Percentiles rank a stretch among this genome's conserved stretches.
These are phyloP conservation scores for Panagrolaimus sp. DNA, from an alignment of 1,140 invertebrate species.

Conservation along the genomic window DNA sequence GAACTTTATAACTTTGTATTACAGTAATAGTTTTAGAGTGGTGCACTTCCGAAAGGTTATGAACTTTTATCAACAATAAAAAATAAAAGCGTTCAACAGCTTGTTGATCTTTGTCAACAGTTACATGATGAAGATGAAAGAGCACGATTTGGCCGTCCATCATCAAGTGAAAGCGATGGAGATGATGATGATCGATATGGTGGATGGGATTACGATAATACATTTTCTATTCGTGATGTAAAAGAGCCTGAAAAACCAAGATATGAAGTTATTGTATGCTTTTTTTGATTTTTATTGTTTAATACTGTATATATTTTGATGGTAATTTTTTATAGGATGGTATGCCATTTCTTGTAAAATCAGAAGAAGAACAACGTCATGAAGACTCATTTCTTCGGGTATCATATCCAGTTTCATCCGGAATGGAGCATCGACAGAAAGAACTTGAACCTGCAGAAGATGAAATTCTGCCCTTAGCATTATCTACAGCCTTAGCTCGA, in stretches of 20 bases:
- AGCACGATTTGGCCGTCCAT: not conserved
- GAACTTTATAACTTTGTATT: not conserved
- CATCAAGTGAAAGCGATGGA: not conserved
- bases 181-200: not conserved
- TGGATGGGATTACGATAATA: conserved; percentile 5
- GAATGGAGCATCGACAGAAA: not conserved
- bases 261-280: too few relatives aligned
- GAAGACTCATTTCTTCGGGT: not conserved
- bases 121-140: conserved; percentile 11
- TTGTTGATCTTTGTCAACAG: not conserved
- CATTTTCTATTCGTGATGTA: not conserved
- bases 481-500: not conserved
- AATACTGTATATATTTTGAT: too few relatives aligned
- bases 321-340: not conserved
- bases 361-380: not conserved
- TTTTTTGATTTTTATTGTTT: too few relatives aligned
- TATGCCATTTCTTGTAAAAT: not conserved
- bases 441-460: not conserved
- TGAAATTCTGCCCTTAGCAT: not conserved
- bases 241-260: not conserved
- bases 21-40: not conserved
- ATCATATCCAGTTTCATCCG: not conserved
- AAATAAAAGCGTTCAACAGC: not conserved
- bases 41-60: conserved; percentile 8
- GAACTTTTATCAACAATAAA: conserved; percentile 3